Conservation (phyloP, 2,888 invertebrate genomes). For the Microdon myrmicae region DNA sequence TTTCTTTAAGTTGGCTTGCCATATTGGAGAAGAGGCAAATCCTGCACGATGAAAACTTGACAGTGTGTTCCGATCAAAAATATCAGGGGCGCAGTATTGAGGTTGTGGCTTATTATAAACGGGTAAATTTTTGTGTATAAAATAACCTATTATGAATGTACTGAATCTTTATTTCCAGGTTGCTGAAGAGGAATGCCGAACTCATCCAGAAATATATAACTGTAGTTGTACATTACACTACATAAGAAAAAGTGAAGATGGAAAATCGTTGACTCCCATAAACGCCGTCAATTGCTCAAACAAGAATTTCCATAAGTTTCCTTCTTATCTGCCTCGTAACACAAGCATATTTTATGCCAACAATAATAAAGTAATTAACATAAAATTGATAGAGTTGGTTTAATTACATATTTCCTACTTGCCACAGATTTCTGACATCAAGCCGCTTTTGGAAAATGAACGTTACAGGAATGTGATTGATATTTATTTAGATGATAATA, state of each 20-base stretch:
- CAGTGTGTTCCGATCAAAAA: conserved; percentile 63
- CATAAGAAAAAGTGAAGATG: conserved; percentile 57
- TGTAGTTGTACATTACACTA: conserved; percentile 65
- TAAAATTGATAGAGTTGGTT: background rate
- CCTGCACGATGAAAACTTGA: conserved; percentile 61
- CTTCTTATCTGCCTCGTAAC: conserved; percentile 62
- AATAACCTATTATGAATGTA: conserved; percentile 1
- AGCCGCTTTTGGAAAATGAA: conserved; percentile 75
- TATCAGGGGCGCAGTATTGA: conserved; percentile 62
- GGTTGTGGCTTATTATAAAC: conserved; percentile 64
- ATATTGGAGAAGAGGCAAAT: conserved; percentile 58
- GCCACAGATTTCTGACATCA: conserved; percentile 74
- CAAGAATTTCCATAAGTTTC: conserved; percentile 60
- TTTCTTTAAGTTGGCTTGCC: conserved; percentile 64
- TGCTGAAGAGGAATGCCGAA: conserved; percentile 60
- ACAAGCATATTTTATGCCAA: conserved; percentile 63
- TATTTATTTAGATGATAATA: conserved; percentile 81
- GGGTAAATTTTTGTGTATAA: conserved; percentile 53
- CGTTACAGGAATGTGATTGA: conserved; percentile 77
- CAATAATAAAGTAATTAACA: conserved; percentile 60
- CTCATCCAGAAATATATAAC: conserved; percentile 61
- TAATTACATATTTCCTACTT: background rate
- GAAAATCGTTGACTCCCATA: conserved; percentile 61
- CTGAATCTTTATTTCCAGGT: conserved; percentile 52
- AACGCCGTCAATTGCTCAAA: conserved; percentile 65